Evolutionary conservation across 2,113 vertebrate species (phyloP).

Genomic region (Rhadina sibilatrix): DNA sequence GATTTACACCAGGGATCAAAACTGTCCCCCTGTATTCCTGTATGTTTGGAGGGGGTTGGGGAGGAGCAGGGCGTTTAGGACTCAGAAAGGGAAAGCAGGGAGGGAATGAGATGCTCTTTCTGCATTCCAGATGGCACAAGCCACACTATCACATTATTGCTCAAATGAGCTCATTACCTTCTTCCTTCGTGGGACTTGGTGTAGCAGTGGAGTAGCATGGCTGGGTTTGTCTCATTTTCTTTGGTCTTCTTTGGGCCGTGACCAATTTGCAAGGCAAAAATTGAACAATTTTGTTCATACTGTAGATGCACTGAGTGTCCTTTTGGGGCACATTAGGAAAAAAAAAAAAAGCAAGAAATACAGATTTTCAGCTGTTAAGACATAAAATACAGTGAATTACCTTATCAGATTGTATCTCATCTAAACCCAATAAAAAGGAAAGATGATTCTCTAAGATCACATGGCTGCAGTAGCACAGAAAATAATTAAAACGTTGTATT

Average conservation of each 20-base stretch:
- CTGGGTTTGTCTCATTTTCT: not conserved
- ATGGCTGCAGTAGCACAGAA: not conserved
- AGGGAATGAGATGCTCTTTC: not conserved
- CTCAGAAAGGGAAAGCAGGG: not conserved
- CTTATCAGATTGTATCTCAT: not conserved
- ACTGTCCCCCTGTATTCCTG: not conserved
- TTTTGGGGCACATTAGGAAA: not conserved
- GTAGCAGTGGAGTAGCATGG: not conserved
- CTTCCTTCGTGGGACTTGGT: not conserved
- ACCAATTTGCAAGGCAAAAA: not conserved
- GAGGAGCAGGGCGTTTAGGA: not conserved
- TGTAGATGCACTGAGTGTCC: not conserved
- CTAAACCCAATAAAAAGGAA: not conserved
- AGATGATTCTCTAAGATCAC: not conserved
- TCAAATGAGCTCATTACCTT: not conserved
- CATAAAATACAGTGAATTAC: not conserved
- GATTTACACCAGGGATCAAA: not conserved
- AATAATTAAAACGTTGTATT: not conserved
- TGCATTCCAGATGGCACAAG: constrained; percentile 11
- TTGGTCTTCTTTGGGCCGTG: not conserved
- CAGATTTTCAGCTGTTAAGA: not conserved
- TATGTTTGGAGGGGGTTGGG: accelerated
- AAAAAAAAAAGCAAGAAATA: not conserved
- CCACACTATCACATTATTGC: not conserved
- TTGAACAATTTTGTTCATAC: not conserved